Evolutionary conservation across 2,797 vertebrate genomes (phyloP), one percentile per base, ranked within the genome.

Genomic region (Notamacropus eugenii): DNA sequence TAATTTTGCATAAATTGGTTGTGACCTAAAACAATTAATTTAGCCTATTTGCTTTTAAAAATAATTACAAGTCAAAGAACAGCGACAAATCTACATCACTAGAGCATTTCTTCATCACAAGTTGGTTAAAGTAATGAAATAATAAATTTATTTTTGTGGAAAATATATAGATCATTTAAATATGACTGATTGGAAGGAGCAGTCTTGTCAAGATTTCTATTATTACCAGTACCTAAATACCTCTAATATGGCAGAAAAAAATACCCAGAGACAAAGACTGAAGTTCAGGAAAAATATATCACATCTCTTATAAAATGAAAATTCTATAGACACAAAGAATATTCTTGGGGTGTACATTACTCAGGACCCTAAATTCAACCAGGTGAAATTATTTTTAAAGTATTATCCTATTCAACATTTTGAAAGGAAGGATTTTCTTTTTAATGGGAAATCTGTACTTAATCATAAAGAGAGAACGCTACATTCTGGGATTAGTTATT

Each of bases 371-470:
- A 67, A 58, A 95, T 91, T 57, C 46, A 95, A 4, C 55, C 92
- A 95, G 54, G 91, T 59, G 93, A 59, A 93, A 40, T 92, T 96
- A 96, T 91, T 97, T 96, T 97, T 90, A 57, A 95, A 96, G 59
- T 95, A 94, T 40, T 87, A 87, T 94, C 94, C 31, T 92, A 62
- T 91, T 95, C 10, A 93, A 57, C 55, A 92, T 96, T 97, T 94
- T 95, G 90, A 94, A 96, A 93, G 58, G 27, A 95, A 96, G 22
- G 5, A 90, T 91, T 96, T 96, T 96, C 52, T 57, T 96, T 87
- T 94, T 96, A 93, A 95, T 96, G 95, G 59, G 46, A 90, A 96
- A 94, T 92, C 57, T 93, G 19, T 52, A 95, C 91, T 96, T 97
- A 27, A 96, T 96, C 27, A 74, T 90, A 95, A 95, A 93, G 54